Base-by-base conservation (phyloP, 2,113 vertebrate genomes). In the Sylvicapra grimmia region DNA sequence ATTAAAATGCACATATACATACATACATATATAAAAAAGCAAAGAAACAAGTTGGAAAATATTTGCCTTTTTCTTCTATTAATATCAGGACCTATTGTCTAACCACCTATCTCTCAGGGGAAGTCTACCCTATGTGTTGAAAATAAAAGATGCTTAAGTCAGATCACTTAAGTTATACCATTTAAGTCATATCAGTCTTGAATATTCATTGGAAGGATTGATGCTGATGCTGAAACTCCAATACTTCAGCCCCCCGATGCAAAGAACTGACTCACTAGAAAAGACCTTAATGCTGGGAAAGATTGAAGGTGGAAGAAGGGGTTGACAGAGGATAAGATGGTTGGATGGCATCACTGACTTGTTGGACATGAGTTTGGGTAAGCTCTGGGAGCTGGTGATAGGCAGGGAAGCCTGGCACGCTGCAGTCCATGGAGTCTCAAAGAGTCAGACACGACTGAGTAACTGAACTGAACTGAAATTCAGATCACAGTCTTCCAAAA, bases 71-170 rank as follows among this genome's bases (percentile, higher is more conserved):
- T 92, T 89, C 11, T 94, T 93, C 59, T 56, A 12, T 77, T 77
- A 77, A 77, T 44, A 44, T 90, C 51, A 77, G 68, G 21, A 95
- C 59, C 54, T 49, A 63, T 2, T 68, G 8, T 23, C 29, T 85
- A 63, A 72, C 29, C 40, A 53, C 12, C 29, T 47, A n/a, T 53
- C 15, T n/a, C 51, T 85, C 53, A 8, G 5, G 18, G 7, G n/a
- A 90, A 95, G 68, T 86, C 58, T 85, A 88, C 5, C 13, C 1
- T 90, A 51, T 47, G 21, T 29, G 9, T n/a, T 89, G 51, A 72
- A 93, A 89, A 75, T 44, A 54, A 86, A 84, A 86, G 33, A 89
- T 54, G 44, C 65, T 96, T 97, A 91, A 93, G 5, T 91, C 47
- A 88, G 33, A 53, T 53, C 10, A 82, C n/a, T 72, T 36, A 68